Percentiles rank a stretch among this genome's conserved stretches.
These are phyloP conservation scores for Channa maculata DNA, from an alignment of 2,113 vertebrate species.

Conservation along the genomic window DNA sequence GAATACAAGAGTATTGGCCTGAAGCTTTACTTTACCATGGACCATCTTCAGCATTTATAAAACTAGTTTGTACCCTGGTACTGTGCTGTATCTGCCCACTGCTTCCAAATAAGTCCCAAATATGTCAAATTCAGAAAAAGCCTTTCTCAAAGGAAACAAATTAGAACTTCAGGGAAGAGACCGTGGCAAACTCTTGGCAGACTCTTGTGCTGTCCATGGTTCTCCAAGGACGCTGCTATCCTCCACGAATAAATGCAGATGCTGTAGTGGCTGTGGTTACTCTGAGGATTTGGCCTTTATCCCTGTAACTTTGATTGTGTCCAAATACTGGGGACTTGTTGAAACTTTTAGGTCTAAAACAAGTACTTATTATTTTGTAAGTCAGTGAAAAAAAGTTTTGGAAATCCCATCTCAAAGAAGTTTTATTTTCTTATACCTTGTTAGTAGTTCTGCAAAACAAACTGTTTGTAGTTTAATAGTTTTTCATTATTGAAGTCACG, in stretches of 20 bases:
- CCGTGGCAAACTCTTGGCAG: no score
- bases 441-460: background rate
- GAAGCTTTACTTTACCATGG: no score
- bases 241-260: background rate
- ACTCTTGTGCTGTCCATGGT: no score
- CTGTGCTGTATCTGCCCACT: no score
- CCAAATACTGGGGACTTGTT: slow-evolving; percentile 41
- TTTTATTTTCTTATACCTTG: no score
- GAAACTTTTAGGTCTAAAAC: slow-evolving; percentile 4
- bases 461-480: background rate
- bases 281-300: slow-evolving; percentile 33
- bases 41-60: no score
- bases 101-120: background rate
- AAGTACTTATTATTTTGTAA: slow-evolving; percentile 16
- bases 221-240: background rate
- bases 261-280: slow-evolving; percentile 31
- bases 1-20: no score
- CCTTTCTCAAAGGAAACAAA: background rate
- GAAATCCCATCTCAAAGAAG: background rate
- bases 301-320: slow-evolving; percentile 38
- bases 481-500: background rate
- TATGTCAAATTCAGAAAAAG: background rate
- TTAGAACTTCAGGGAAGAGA: no score
- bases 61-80: no score
- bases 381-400: background rate